Evolutionary conservation across 2,888 invertebrate species (phyloP), one percentile per base, ranked within the genome.

Genomic region (Lithophane socia): DNA sequence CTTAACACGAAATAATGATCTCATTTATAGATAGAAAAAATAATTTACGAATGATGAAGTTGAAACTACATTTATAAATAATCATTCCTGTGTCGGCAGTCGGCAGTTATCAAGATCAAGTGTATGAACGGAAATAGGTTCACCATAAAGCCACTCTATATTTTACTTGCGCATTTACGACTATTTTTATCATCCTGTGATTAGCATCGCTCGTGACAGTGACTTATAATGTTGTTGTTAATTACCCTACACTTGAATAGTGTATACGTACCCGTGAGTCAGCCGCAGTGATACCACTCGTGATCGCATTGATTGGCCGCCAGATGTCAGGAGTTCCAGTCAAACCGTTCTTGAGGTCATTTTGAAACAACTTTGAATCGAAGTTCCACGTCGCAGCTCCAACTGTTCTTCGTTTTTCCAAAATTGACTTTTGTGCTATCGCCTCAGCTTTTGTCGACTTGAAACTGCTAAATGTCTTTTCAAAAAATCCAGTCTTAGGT

Each of bases 371-470:
- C 88, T 97, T 97, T 2, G 97, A 95, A 86, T 98, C 98, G 78
- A 98, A 97, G 86, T 97, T 97, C 94, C 98, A 97, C 3, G 98
- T 98, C 9, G 97, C 97, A 0, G 97, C 97, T 0, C 98, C 98
- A 1, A 98, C 95, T 0, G 97, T 97, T 84, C 98, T 95, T 82
- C 98, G 95, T 89, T 97, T 98, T 79, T 97, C 97, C 73, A 97
- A 95, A 75, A 97, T 92, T 64, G 97, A 96, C 89, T 97, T 97
- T 84, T 97, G 97, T 29, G 92, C 90, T 54, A 92, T 85, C 56
- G 96, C 95, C 75, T 97, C 97, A 44, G 95, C 87, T 85, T 96
- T 97, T 9, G 95, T 94, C 8, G 94, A 93, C 83, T 95, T 96
- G 88, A 95, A 97, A 92, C 95, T 96, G 88, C 91, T 95, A 79